phyloP scores from a whole-genome alignment of 2,113 vertebrate genomes.

The Ondatra zibethicus region DNA sequence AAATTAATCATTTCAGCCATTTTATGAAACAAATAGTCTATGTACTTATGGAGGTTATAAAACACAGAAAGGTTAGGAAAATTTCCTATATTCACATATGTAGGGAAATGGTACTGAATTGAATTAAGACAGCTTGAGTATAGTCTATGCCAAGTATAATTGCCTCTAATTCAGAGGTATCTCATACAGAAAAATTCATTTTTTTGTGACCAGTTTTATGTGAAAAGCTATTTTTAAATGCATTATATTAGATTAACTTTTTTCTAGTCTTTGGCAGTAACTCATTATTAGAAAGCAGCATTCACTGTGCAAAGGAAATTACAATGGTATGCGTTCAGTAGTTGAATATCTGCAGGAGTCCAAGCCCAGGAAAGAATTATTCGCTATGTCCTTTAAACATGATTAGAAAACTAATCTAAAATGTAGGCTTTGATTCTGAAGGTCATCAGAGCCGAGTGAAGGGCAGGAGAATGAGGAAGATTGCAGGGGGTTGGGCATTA shows the following conservation, averaged over 20 bases:
- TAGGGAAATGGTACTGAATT: not conserved
- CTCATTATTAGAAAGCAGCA: not conserved
- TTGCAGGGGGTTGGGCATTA: not conserved
- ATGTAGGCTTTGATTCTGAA: not conserved
- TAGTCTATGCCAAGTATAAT: not conserved
- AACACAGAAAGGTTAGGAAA: not conserved
- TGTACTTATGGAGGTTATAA: not conserved
- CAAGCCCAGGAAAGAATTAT: not conserved
- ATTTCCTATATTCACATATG: not conserved
- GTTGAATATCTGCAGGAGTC: not conserved
- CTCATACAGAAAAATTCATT: not conserved
- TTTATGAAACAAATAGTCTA: not conserved
- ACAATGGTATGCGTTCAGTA: not conserved
- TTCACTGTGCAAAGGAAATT: not conserved
- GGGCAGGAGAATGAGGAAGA: not conserved
- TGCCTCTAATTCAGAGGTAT: not conserved
- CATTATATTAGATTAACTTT: not conserved
- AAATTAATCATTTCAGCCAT: not conserved
- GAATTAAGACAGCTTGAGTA: not conserved
- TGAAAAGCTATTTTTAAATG: not conserved
- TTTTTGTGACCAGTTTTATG: not conserved
- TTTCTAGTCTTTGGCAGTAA: not conserved
- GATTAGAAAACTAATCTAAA: not conserved
- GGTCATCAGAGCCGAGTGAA: not conserved
- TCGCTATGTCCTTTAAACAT: not conserved